Base-by-base conservation (phyloP, 2,888 invertebrate genomes). In the Hedya salicella region DNA sequence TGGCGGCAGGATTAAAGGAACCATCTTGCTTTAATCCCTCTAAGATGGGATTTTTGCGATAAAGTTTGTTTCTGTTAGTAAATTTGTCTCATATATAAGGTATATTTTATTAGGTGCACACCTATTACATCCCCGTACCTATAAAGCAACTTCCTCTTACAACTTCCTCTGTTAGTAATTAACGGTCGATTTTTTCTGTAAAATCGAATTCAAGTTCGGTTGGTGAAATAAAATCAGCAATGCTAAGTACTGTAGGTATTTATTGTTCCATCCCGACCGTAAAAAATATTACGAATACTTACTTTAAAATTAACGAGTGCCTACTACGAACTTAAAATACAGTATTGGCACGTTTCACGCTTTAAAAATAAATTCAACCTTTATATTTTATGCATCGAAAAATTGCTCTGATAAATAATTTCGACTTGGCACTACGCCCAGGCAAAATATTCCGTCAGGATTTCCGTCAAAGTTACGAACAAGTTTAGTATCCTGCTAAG, bases 311-410 rank as follows among this genome's bases (percentile, higher is more conserved):
- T 36, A 36, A 36, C 17, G 11, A 19, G 17, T 21, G 21, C 0
- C 3, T 11, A 46, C 13, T 19, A 21, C 36, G 9, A n/a, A 14
- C 11, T n/a, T 16, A 17, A 44, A 52, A 44, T 21, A 36, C 19
- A 25, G n/a, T 17, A 46, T 59, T 50, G 17, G 25, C 65, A 40
- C 36, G 19, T 59, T 59, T 46, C 36, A 53, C 59, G 36, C 44
- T 59, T 44, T 36, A 42, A 19, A 60, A 17, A 36, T 49, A 11
- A 50, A 49, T 42, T 48, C 13, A 21, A 17, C 40, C 46, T 54
- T 42, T 67, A 62, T 56, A 67, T 62, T 62, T 62, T 62, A 67
- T 62, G 67, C 56, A 67, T 66, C 61, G 60, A 54, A 66, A 66
- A 66, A 54, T 61, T 66, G 54, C 61, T 60, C 60, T 61, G 53